Evolutionary conservation across 2,888 invertebrate species (phyloP), one percentile per base, ranked within the genome.

Genomic region (Achlya flavicornis): DNA sequence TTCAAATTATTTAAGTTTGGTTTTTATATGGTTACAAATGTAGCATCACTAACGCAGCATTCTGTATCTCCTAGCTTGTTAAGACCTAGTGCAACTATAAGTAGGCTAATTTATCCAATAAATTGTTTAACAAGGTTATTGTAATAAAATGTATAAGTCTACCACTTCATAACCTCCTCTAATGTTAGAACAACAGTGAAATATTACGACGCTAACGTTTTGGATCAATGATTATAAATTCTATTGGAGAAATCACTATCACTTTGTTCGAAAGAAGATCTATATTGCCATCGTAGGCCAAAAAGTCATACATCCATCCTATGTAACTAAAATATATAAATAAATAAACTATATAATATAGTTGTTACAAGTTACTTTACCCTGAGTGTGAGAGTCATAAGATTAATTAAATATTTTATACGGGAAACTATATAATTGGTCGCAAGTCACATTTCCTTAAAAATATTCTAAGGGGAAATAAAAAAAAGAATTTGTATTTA

Each of bases 321-420:
- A 89, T 86, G 83, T 77, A 78, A 85, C 78, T 80, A 86, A 84
- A 71, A 65, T 65, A 65, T 66, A 69, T 85, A 76, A 74, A 88
- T 83, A 72, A 80, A 78, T 81, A 73, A 79, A 76, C 84, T 88
- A 81, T 79, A 82, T 83, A 82, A 89, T 83, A 88, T 81, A 85
- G 86, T 86, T 85, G 85, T 83, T 80, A 75, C 73, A 81, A 78
- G 73, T 79, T 79, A 86, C 82, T 84, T 87, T 92, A 93, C 93
- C 93, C 93, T 93, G 93, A 89, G 91, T 87, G 84, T 84, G 84
- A 89, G 83, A 90, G 90, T 92, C 93, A 93, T 92, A 92, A 92
- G 92, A 92, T 89, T 85, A 84, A 86, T 88, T 80, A 78, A 80
- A 79, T 80, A 77, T 83, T 81, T 80, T 79, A 75, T 75, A 78